Evolutionary conservation across 2,888 invertebrate genomes (phyloP), one percentile per base, ranked within the genome.

Genomic region (Rosalia funebris): DNA sequence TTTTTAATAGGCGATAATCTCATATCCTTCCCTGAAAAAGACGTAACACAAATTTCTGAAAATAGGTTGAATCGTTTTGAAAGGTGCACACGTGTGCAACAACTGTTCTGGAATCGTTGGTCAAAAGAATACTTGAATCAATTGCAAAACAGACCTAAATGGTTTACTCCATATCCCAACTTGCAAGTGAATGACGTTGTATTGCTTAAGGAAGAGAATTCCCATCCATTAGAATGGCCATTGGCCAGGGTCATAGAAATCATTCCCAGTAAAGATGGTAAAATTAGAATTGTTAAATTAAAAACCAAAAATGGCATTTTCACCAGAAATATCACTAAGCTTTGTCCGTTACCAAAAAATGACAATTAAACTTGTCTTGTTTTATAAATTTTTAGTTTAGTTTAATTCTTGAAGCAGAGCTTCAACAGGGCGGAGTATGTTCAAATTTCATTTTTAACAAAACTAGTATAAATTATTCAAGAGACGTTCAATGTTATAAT

Each of bases 81-180:
- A 50, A 39, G 41, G n/a, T 25, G 19, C 17, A 15, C 31, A 14
- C 19, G 14, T 36, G 31, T 47, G 10, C 46, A 56, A 37, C 56
- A 47, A 39, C 2, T 20, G 3, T 47, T 56, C 15, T 56, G 56
- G 47, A 56, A 56, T 12, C 36, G 47, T 1, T 56, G 56, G 47
- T 36, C 46, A 2, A 16, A 12, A n/a, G 47, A 56, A 10, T 56
- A 56, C n/a, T 17, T 56, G 14, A 56, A 56, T 16, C 19, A 31
- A 41, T 25, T 61, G 1, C 61, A 61, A 32, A 52, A 61, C 17
- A n/a, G 52, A 9, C 57, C 57, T 7, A 61, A 61, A 17, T 61
- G 61, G 61, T 57, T 25, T 25, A 15, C 5, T 1, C 41, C 48
- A n/a, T 56, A 3, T 10, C 32, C 25, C n/a, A 57, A 62, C 34